phyloP scores from a whole-genome alignment of 2,113 vertebrate species.

The human region GRCh38 chr9:132939001-132939500 shows the following conservation, averaged over 20 bases:
- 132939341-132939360: background rate
- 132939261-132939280: background rate
- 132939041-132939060: background rate
- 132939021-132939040: background rate
- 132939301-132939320: background rate
- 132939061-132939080: background rate
- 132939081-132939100: background rate
- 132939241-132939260: background rate
- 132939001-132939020: background rate
- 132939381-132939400: constrained; percentile 40
- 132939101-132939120: background rate
- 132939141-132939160: background rate
- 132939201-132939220: background rate
- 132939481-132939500: background rate
- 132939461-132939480: background rate
- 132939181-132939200: background rate
- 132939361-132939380: background rate
- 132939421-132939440: constrained; percentile 53
- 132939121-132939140: background rate
- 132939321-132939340: background rate
- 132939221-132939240: background rate
- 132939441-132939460: background rate
- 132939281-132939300: background rate
- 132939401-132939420: constrained; percentile 75
- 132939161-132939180: background rate